phyloP scores from a whole-genome alignment of 2,113 vertebrate genomes.

The Paraplagusia blochii region DNA sequence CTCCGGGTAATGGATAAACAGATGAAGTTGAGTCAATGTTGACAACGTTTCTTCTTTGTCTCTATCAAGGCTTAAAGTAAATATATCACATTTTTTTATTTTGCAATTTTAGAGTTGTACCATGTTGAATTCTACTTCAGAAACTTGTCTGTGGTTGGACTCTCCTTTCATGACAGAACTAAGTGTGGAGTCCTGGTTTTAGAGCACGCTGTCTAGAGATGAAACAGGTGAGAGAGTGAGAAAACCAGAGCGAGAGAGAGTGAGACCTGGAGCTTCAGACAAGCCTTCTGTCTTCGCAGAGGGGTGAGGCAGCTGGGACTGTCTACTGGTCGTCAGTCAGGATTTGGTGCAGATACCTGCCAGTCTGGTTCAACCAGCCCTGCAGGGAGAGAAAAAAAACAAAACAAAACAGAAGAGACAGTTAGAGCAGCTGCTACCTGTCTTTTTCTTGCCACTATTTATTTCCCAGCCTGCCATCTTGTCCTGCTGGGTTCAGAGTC shows the following conservation, averaged over 20 bases:
- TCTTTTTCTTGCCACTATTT: conserved; percentile 32
- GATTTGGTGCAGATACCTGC: conserved; percentile 43
- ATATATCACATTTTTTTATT: too few species aligned
- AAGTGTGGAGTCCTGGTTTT: conserved; percentile 22
- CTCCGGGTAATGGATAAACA: too few species aligned
- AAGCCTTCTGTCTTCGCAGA: conserved; percentile 44
- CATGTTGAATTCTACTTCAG: conserved; percentile 35
- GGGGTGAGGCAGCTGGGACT: conserved; percentile 20
- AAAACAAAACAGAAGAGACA: not conserved
- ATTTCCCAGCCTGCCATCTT: conserved; percentile 28
- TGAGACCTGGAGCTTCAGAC: conserved; percentile 46
- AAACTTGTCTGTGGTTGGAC: conserved; percentile 32
- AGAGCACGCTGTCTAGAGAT: conserved; percentile 1
- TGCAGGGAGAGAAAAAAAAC: conserved; percentile 24
- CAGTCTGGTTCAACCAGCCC: conserved; percentile 64
- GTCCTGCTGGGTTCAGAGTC: conserved; percentile 14
- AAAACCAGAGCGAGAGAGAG: conserved; percentile 22
- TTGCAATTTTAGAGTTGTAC: too few species aligned
- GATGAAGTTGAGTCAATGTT: too few species aligned
- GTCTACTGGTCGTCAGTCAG: conserved; percentile 51
- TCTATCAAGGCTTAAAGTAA: too few species aligned
- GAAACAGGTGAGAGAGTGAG: conserved; percentile 1
- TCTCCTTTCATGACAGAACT: conserved; percentile 19
- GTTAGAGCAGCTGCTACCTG: conserved; percentile 9
- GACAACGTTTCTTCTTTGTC: too few species aligned